A percentile compares a stretch with the other conserved stretches of the same genome.
phyloP scores from a whole-genome alignment of 2,113 vertebrate genomes.

The Lophius piscatorius region DNA sequence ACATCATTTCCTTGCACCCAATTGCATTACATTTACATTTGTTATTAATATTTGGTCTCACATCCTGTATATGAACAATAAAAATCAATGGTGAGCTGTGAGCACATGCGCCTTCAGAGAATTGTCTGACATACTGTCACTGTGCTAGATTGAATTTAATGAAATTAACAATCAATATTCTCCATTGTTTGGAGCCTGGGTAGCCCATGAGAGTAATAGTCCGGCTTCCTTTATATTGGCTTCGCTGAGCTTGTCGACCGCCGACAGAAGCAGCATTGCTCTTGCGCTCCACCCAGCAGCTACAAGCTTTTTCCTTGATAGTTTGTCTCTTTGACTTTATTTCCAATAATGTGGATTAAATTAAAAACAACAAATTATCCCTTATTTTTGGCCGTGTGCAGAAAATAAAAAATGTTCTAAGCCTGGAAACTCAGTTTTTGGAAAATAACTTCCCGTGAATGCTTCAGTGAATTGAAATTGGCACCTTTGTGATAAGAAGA shows the following conservation, averaged over 20 bases:
- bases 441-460: constrained; percentile 6
- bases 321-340: not conserved
- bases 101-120: constrained; percentile 11
- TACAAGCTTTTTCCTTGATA: too few relatives aligned
- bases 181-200: not conserved
- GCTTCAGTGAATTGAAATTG: constrained; percentile 25
- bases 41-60: not conserved
- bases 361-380: constrained; percentile 4
- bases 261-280: not conserved
- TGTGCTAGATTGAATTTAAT: constrained; percentile 3
- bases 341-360: constrained; percentile 3
- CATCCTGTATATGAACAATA: constrained; percentile 8
- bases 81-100: constrained; percentile 1
- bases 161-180: constrained; percentile 7
- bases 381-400: constrained; percentile 6
- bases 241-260: not conserved
- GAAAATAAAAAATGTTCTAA: not conserved
- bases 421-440: constrained; percentile 12
- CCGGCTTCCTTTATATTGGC: not conserved
- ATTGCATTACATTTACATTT: too few relatives aligned
- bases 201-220: not conserved
- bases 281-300: not conserved
- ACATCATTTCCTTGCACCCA: too few relatives aligned
- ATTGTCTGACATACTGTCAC: constrained; percentile 6
- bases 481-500: constrained; percentile 1